Evolutionary conservation across 2,888 invertebrate species (phyloP).

Genomic region (Eristalis intricaria): DNA sequence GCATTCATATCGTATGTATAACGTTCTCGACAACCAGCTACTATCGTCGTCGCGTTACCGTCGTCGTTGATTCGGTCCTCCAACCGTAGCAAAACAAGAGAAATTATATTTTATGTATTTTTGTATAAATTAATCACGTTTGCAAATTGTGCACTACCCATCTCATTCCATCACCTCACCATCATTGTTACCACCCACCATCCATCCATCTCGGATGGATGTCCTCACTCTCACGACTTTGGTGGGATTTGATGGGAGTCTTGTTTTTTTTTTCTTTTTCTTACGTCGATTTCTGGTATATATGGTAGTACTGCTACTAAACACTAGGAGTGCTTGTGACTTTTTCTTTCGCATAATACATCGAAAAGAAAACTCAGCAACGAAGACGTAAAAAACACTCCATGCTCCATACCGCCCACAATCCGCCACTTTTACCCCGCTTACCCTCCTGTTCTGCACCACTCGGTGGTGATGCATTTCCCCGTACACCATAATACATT

Average conservation of each 20-base stretch:
- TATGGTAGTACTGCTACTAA: conserved; percentile 60
- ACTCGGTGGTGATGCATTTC: conserved; percentile 64
- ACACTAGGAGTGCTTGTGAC: conserved; percentile 57
- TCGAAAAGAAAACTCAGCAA: conserved; percentile 38
- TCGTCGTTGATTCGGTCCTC: not conserved
- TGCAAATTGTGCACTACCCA: conserved; percentile 66
- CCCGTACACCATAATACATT: conserved; percentile 11
- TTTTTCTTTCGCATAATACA: conserved; percentile 24
- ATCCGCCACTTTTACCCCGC: not conserved
- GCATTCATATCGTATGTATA: not conserved
- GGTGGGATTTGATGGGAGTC: conserved; percentile 23
- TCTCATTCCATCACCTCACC: conserved; percentile 3
- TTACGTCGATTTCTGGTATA: conserved; percentile 15
- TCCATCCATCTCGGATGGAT: conserved; percentile 34
- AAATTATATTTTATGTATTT: conserved; percentile 73
- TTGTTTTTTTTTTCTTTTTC: conserved; percentile 57
- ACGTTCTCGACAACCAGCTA: not conserved
- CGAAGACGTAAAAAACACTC: conserved; percentile 62
- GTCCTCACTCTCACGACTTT: conserved; percentile 54
- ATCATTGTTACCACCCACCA: conserved; percentile 6
- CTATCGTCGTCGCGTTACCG: not conserved
- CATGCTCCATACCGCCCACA: conserved; percentile 4
- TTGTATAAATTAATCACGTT: conserved; percentile 73
- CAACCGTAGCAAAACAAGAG: conserved; percentile 62
- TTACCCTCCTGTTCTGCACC: not conserved